These are phyloP conservation scores for Steatornis caripensis DNA, from an alignment of 2,113 vertebrate species.

Conservation along the genomic window DNA sequence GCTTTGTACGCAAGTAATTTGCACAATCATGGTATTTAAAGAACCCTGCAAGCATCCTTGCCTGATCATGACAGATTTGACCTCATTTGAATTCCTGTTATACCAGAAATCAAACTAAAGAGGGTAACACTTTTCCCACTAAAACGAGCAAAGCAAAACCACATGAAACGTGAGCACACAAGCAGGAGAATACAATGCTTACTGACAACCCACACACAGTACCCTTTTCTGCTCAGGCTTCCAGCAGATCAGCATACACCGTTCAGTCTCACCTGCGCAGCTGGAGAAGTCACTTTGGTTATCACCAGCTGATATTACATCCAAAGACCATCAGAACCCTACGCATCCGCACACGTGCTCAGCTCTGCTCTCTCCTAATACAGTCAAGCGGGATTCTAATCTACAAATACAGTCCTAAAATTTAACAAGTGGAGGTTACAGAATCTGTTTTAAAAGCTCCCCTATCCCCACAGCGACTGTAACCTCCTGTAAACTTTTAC, in stretches of 20 bases:
- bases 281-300: not conserved
- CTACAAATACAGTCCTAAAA: not conserved
- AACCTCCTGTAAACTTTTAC: not conserved
- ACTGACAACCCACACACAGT: not conserved
- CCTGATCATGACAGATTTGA: not conserved
- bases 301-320: not conserved
- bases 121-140: not conserved
- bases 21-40: not conserved
- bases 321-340: not conserved
- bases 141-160: not conserved
- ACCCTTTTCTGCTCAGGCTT: not conserved
- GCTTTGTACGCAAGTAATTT: not conserved
- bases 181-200: not conserved
- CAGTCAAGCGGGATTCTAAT: not conserved
- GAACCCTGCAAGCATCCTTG: not conserved
- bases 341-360: rapidly evolving
- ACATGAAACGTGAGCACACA: not conserved
- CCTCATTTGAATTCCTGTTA: not conserved
- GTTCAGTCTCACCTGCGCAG: not conserved
- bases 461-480: not conserved
- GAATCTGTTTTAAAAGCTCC: not conserved
- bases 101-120: not conserved
- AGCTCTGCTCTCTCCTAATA: not conserved
- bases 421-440: not conserved
- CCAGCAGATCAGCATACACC: too few relatives aligned